Conservation (phyloP, 2,797 vertebrate genomes). For the Eupleurogrammus muticus region DNA sequence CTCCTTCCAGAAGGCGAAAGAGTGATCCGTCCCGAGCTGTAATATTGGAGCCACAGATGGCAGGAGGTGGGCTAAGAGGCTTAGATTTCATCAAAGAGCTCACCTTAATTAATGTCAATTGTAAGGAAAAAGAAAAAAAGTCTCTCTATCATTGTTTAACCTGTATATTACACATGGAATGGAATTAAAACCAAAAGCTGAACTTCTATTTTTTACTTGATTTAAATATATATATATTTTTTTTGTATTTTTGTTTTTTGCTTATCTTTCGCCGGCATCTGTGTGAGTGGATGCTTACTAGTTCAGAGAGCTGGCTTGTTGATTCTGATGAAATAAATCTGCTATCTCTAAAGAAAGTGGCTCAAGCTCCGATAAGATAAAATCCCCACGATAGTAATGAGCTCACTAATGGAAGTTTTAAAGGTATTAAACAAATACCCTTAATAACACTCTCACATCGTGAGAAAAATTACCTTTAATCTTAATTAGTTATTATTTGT, state of each 20-base stretch:
- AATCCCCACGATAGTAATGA: slow-evolving; percentile 69
- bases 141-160: slow-evolving; percentile 37
- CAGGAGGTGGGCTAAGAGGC: slow-evolving; percentile 80
- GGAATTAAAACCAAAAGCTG: slow-evolving; percentile 10
- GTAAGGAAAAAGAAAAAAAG: slow-evolving; percentile 56
- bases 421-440: slow-evolving; percentile 66
- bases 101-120: slow-evolving; percentile 81
- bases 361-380: slow-evolving; percentile 62
- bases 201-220: slow-evolving; percentile 31
- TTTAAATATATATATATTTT: slow-evolving; percentile 37
- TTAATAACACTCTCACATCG: slow-evolving; percentile 46
- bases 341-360: slow-evolving; percentile 72
- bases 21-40: slow-evolving; percentile 54
- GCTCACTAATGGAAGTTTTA: slow-evolving; percentile 76
- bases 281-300: slow-evolving; percentile 49
- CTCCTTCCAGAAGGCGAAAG: slow-evolving; percentile 45
- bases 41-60: slow-evolving; percentile 80
- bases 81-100: slow-evolving; percentile 82
- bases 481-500: no score
- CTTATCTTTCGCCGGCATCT: slow-evolving; percentile 24
- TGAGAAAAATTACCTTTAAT: slow-evolving; percentile 12
- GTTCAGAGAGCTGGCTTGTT: slow-evolving; percentile 53
- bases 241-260: slow-evolving; percentile 24
- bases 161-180: slow-evolving; percentile 8
- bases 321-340: slow-evolving; percentile 70